These are phyloP conservation scores for Aspiorhynchus laticeps DNA, from an alignment of 2,113 vertebrate genomes.

Conservation along the genomic window DNA sequence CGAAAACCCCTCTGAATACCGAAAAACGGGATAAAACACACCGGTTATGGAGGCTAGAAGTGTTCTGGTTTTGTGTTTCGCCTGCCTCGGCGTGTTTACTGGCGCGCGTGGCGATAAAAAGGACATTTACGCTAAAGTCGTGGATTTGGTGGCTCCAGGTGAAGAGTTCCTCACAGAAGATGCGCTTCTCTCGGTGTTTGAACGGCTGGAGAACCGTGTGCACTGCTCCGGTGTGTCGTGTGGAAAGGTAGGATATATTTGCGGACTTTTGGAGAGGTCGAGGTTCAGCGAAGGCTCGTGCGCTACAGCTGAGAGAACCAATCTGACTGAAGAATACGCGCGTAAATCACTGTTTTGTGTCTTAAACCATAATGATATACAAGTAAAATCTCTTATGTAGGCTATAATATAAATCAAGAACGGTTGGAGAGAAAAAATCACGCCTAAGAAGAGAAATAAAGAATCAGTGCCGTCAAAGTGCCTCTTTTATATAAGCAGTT, in stretches of 20 bases:
- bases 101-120: conserved; percentile 51
- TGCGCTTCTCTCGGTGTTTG: conserved; percentile 69
- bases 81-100: conserved; percentile 31
- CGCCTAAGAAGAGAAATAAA: not conserved
- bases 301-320: conserved; percentile 29
- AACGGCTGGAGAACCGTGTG: conserved; percentile 78
- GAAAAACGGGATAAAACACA: not conserved
- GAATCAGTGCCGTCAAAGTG: not conserved
- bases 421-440: not conserved
- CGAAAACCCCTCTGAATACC: not conserved
- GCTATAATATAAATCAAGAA: not conserved
- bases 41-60: conserved; percentile 7
- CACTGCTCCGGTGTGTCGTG: conserved; percentile 77
- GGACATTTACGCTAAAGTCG: conserved; percentile 59
- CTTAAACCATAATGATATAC: not conserved
- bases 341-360: not conserved
- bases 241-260: conserved; percentile 78
- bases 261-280: conserved; percentile 60
- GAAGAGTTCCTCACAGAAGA: conserved; percentile 62
- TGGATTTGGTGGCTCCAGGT: conserved; percentile 65
- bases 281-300: conserved; percentile 66
- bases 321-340: not conserved
- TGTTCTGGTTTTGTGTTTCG: not conserved
- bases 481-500: not conserved
- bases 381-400: not conserved